These are phyloP conservation scores for Cheilosia vulpina DNA, from an alignment of 2,888 invertebrate genomes.

Conservation along the genomic window DNA sequence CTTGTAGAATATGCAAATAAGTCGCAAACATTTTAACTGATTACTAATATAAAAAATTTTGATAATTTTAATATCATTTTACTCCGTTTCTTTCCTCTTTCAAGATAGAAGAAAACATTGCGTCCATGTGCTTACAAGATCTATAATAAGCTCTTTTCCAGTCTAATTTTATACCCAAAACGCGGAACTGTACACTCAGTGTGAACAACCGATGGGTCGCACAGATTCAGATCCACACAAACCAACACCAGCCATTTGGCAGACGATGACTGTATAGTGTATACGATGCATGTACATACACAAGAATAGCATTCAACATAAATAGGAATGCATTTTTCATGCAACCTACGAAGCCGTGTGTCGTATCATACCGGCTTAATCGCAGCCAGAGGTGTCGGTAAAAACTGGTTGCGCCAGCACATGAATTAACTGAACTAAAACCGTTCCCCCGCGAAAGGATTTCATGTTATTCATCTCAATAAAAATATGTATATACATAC, in stretches of 20 bases:
- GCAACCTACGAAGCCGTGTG: conserved; percentile 11
- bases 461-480: conserved; percentile 27
- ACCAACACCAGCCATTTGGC: background rate
- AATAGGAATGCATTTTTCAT: conserved; percentile 13
- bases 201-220: conserved; percentile 14
- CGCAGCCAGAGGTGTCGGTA: conserved; percentile 9
- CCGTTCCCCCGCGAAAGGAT: background rate
- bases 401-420: conserved; percentile 24
- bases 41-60: too few relatives aligned
- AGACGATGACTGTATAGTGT: conserved; percentile 1
- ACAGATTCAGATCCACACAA: background rate
- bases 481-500: background rate
- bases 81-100: too few relatives aligned
- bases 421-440: background rate
- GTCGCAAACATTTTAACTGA: too few relatives aligned
- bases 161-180: conserved; percentile 5
- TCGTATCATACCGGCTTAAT: conserved; percentile 1
- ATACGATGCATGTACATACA: too few relatives aligned
- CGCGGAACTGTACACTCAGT: background rate
- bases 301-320: background rate
- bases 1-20: too few relatives aligned
- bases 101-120: too few relatives aligned
- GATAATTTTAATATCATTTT: too few relatives aligned
- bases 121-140: background rate
- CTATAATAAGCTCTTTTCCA: background rate